Percentiles rank a stretch among this genome's conserved stretches.
These are phyloP conservation scores for Rostratula benghalensis DNA, from an alignment of 2,113 vertebrate species.

Conservation along the genomic window DNA sequence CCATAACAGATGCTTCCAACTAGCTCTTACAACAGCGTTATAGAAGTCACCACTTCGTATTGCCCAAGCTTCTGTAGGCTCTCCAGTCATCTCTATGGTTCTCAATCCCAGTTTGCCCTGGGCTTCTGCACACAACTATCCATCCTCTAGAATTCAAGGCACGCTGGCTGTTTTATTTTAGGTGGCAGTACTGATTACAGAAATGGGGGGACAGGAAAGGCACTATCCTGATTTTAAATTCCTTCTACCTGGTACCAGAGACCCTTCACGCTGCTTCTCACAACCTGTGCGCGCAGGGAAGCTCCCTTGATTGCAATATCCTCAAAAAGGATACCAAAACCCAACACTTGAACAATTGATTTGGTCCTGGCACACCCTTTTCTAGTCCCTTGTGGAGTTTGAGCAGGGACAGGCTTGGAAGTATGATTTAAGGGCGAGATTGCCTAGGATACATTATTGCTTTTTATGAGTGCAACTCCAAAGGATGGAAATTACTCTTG, in stretches of 20 bases:
- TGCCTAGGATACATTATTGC: fast-evolving
- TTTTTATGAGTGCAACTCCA: neutral
- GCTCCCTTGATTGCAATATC: too few species aligned
- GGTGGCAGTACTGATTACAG: neutral
- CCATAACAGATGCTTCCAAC: neutral
- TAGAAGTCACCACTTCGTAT: neutral
- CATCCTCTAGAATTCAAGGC: neutral
- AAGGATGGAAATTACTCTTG: neutral
- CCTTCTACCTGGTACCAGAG: neutral
- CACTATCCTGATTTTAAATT: neutral
- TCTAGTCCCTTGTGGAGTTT: neutral
- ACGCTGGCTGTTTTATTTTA: neutral
- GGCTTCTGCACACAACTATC: neutral
- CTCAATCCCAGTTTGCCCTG: neutral
- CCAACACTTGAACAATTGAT: neutral
- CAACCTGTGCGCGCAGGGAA: neutral
- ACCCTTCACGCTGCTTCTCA: neutral
- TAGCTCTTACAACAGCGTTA: neutral
- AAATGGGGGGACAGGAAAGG: neutral
- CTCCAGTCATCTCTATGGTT: neutral
- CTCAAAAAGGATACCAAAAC: neutral
- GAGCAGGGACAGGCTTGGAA: neutral
- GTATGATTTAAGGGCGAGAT: too few species aligned
- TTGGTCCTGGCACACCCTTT: neutral
- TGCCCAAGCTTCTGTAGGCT: neutral